These are phyloP conservation scores for Siderastrea siderea DNA, from an alignment of 92 coral and sea anemone genomes.

Conservation along the genomic window DNA sequence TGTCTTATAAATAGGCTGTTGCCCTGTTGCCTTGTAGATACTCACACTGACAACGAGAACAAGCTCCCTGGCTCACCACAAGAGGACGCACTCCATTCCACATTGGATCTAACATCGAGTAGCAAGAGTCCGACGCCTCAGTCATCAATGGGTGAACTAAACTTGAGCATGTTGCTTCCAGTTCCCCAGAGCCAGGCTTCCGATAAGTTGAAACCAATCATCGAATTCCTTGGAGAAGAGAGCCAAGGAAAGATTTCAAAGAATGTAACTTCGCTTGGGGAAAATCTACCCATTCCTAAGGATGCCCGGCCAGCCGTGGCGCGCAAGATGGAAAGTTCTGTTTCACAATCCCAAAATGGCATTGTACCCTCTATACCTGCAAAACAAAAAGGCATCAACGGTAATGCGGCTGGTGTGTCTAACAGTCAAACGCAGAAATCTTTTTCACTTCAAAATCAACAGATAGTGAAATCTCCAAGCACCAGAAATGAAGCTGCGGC, in stretches of 20 bases:
- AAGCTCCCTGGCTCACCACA: background rate
- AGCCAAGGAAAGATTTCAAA: background rate
- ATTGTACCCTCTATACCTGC: constrained; percentile 2
- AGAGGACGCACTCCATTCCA: constrained; percentile 11
- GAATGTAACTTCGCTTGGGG: constrained; percentile 20
- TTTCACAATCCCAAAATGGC: background rate
- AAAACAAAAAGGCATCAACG: constrained; percentile 6
- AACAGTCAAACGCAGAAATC: background rate
- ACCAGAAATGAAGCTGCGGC: background rate
- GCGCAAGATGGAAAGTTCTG: background rate
- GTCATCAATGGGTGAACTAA: constrained; percentile 17
- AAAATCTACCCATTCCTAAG: constrained; percentile 38
- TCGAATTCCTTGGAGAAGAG: constrained; percentile 41
- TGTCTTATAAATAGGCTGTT: too few species aligned
- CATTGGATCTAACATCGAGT: constrained; percentile 18
- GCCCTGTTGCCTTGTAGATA: constrained; percentile 1
- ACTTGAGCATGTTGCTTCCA: constrained; percentile 53
- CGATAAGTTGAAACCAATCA: constrained; percentile 35
- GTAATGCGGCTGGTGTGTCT: background rate
- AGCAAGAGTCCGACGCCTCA: background rate
- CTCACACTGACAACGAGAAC: background rate
- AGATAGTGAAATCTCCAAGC: background rate
- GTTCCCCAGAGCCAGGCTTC: constrained; percentile 35
- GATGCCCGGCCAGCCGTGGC: constrained; percentile 15
- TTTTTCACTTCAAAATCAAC: too few species aligned